Base-by-base conservation (phyloP, 2,888 invertebrate genomes). In the Phanerotoma sp. region DNA sequence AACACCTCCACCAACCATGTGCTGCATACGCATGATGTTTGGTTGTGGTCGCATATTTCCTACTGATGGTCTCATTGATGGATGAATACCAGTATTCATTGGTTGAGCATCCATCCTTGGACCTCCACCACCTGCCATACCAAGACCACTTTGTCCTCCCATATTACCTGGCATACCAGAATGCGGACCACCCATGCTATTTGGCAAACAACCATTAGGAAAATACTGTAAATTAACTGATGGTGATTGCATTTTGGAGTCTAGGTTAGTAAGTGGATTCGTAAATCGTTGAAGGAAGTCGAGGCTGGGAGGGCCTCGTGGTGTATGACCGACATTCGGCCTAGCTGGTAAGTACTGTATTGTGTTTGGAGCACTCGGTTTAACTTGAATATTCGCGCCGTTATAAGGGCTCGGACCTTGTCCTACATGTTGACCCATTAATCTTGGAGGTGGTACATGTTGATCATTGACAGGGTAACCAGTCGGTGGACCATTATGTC, bases 281-380 rank as follows among this genome's bases (percentile, higher is more conserved):
- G 93, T 88, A 70, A 91, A 94, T 56, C 94, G 84, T 68, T 92
- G 93, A 52, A 95, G 80, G 79, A 95, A 95, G 70, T 95, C 93
- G 61, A 95, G 80, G 78, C 92, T 91, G 35, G 93, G 93, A 5
- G 93, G 92, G 9, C 89, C 89, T 40, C 93, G 81, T 1, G 88
- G 89, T 58, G 83, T 83, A 69, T 85, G 85, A 10, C 86, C 83
- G 69, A 87, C 86, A 74, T 93, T 93, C n/a, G 96, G 92, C 79
- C 95, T 84, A 48, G 95, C 93, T 18, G 97, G 97, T 77, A 96
- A 85, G 82, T 97, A 97, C 81, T 97, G 96, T 74, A 97, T 97
- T 32, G 97, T 97, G 79, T 97, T 97, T 0, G 97, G 96, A 10
- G 96, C 95, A 77, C 92, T 95, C 9, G 96, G 91, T 79, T 96